Conservation (phyloP, 2,888 invertebrate species). For the Megaustenia siamemsis region DNA sequence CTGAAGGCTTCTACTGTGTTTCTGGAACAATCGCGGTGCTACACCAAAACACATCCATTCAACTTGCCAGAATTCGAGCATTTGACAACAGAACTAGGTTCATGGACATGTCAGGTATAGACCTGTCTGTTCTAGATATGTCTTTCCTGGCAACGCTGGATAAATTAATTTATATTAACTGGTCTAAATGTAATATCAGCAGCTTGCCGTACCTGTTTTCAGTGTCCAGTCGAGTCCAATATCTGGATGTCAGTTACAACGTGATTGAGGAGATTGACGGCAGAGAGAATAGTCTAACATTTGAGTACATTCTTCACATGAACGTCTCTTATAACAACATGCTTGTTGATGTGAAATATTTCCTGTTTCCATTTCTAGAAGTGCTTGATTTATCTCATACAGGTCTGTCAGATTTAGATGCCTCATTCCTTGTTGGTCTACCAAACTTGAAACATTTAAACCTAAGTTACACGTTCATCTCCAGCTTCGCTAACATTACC, state of each 20-base stretch:
- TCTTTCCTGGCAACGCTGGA: not conserved
- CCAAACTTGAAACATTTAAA: not conserved
- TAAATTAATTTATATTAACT: not conserved
- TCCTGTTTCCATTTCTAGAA: not conserved
- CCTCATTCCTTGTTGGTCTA: not conserved
- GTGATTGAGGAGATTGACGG: not conserved
- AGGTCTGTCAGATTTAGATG: not conserved
- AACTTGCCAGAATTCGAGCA: not conserved
- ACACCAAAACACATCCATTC: not conserved
- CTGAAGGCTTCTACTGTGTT: constrained; percentile 53
- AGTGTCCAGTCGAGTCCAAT: not conserved
- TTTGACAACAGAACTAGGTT: constrained; percentile 1
- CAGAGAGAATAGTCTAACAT: not conserved
- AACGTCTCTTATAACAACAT: not conserved
- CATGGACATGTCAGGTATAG: constrained; percentile 14
- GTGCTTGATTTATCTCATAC: not conserved
- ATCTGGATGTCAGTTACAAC: constrained; percentile 1
- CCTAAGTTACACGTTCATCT: not conserved
- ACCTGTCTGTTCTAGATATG: not conserved
- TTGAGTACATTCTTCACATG: not conserved
- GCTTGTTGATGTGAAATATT: not conserved
- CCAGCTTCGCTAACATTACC: not conserved
- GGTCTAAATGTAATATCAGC: constrained; percentile 8
- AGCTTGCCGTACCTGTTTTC: not conserved
- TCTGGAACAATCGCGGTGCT: constrained; percentile 51